A percentile compares a stretch with the other conserved stretches of the same genome.
phyloP scores from a whole-genome alignment of 2,113 vertebrate genomes.

The Pogonocichla stellata region DNA sequence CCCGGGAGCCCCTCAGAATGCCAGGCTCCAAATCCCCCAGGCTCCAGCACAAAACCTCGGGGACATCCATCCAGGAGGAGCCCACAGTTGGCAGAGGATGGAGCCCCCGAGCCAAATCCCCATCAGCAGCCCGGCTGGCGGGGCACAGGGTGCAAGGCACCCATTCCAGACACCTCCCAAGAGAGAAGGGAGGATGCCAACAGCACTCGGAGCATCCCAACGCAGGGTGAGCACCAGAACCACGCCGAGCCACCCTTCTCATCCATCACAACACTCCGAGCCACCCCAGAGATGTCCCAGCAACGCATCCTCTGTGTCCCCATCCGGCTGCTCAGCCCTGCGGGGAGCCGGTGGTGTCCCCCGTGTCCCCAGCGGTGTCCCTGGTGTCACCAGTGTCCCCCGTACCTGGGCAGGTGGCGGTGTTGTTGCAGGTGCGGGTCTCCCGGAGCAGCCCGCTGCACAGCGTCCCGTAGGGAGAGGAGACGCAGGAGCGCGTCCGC shows the following conservation, averaged over 20 bases:
- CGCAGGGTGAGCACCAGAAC: rapidly evolving
- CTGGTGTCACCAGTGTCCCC: neutral
- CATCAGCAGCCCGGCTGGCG: rapidly evolving
- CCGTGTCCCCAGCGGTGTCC: neutral
- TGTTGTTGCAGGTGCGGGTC: constrained; percentile 95
- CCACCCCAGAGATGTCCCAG: neutral
- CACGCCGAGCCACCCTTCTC: rapidly evolving
- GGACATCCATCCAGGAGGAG: neutral
- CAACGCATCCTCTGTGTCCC: rapidly evolving
- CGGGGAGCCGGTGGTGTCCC: no score
- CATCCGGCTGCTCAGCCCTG: neutral
- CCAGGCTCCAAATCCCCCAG: neutral
- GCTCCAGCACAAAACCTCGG: neutral
- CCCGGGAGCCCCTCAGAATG: rapidly evolving
- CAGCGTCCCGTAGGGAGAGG: constrained; percentile 94
- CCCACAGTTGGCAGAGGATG: neutral
- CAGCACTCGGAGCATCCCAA: neutral
- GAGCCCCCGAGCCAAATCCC: neutral
- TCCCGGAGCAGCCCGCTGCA: constrained; percentile 96
- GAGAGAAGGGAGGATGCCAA: neutral
- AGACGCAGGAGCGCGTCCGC: constrained; percentile 94
- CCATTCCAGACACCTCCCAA: neutral
- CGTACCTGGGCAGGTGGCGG: constrained; percentile 90
- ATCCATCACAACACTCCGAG: neutral
- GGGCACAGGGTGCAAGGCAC: neutral